Conservation (phyloP, 1,140 invertebrate genomes). For the Drosophila tani region DNA sequence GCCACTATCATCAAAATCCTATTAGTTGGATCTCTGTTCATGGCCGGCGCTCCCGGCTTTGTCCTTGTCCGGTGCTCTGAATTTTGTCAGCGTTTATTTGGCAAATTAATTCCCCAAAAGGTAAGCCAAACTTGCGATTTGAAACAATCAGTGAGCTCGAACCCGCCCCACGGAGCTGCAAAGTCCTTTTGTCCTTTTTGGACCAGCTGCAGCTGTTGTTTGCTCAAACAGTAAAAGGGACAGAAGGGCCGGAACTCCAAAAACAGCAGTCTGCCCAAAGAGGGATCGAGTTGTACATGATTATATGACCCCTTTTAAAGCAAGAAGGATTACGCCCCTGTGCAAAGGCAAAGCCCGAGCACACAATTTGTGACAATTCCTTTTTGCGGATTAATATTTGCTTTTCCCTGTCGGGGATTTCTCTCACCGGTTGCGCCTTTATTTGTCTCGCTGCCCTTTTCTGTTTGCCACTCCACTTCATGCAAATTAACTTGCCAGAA, state of each 20-base stretch:
- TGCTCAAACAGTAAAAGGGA: conserved; percentile 58
- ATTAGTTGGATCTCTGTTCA: conserved; percentile 71
- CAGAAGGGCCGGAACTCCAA: conserved; percentile 10
- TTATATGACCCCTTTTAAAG: conserved; percentile 7
- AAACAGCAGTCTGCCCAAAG: conserved; percentile 8
- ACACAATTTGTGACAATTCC: conserved; percentile 83
- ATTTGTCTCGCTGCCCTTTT: conserved; percentile 67
- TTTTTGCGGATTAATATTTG: conserved; percentile 84
- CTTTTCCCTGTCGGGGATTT: conserved; percentile 48
- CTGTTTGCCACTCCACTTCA: conserved; percentile 64
- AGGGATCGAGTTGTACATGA: conserved; percentile 1
- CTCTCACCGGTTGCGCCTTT: conserved; percentile 78
- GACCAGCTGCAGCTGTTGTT: conserved; percentile 72
- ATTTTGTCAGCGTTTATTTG: conserved; percentile 84
- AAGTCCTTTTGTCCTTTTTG: conserved; percentile 69
- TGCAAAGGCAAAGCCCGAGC: conserved; percentile 44
- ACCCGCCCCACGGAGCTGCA: conserved; percentile 11
- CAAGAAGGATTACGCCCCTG: conserved; percentile 29
- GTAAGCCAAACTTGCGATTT: conserved; percentile 83
- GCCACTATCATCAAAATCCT: conserved; percentile 83
- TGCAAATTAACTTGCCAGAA: conserved; percentile 79
- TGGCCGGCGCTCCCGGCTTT: conserved; percentile 50
- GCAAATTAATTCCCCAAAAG: conserved; percentile 84
- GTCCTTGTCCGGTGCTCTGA: conserved; percentile 78
- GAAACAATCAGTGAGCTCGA: conserved; percentile 74